Conservation (phyloP, 2,113 vertebrate species). For the Coregonus clupeaformis region DNA sequence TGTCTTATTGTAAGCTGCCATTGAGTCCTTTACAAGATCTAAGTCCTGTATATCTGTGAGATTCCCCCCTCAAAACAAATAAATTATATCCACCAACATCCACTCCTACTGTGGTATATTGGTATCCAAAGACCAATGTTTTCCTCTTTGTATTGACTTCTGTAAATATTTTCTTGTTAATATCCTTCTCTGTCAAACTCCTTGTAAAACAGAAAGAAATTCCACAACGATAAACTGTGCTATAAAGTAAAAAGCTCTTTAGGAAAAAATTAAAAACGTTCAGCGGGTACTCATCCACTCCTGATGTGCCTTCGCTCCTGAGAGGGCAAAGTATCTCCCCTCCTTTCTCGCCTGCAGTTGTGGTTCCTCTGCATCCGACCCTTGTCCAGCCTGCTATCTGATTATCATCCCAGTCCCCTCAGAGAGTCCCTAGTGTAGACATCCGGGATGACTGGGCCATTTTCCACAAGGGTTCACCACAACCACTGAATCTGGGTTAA, state of each 20-base stretch:
- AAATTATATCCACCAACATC: not conserved
- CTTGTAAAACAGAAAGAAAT: not conserved
- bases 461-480: constrained; percentile 11
- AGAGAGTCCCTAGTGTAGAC: constrained; percentile 29
- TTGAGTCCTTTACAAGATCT: not conserved
- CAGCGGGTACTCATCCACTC: not conserved
- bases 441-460: constrained; percentile 28
- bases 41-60: not conserved
- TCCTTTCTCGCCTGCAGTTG: constrained; percentile 2
- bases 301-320: not conserved
- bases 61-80: not conserved
- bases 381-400: constrained; percentile 44
- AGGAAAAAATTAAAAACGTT: not conserved
- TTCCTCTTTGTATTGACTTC: not conserved
- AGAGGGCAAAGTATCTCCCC: constrained; percentile 11
- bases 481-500: not conserved
- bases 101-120: not conserved
- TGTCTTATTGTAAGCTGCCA: constrained; percentile 27
- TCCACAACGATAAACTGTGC: not conserved
- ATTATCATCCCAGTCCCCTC: constrained; percentile 37
- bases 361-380: constrained; percentile 36
- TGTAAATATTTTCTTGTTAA: not conserved
- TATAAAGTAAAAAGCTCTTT: not conserved
- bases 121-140: constrained; percentile 16
- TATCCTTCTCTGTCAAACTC: not conserved